Conservation (phyloP, 2,113 vertebrate genomes). For the Neoarius graeffei region DNA sequence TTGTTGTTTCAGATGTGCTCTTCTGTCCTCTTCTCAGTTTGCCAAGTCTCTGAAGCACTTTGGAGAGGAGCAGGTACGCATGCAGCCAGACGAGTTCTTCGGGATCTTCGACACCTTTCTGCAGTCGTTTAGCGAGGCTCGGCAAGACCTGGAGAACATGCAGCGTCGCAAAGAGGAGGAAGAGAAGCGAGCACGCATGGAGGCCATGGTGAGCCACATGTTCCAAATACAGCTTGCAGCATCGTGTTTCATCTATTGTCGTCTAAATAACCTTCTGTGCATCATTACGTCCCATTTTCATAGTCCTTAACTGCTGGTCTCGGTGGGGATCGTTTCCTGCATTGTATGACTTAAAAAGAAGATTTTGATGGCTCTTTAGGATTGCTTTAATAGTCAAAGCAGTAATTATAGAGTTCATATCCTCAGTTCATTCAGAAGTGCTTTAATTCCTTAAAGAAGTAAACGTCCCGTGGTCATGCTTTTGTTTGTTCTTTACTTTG, state of each 20-base stretch:
- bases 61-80: conserved; percentile 84
- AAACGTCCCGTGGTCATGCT: background rate
- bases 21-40: conserved; percentile 71
- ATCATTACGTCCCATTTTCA: background rate
- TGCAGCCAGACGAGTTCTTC: conserved; percentile 97
- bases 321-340: conserved; percentile 1
- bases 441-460: background rate
- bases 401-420: background rate
- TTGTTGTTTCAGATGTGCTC: background rate
- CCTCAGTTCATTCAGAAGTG: conserved; percentile 13
- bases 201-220: conserved; percentile 84
- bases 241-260: background rate
- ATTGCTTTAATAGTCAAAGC: background rate
- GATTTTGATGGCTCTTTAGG: background rate
- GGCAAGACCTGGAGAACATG: conserved; percentile 95
- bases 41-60: conserved; percentile 90
- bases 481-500: background rate
- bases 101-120: conserved; percentile 96
- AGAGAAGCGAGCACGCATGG: conserved; percentile 90
- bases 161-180: conserved; percentile 92
- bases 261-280: background rate
- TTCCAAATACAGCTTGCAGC: background rate
- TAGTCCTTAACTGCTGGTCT: conserved; percentile 3
- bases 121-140: conserved; percentile 89
- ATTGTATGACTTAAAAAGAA: background rate